These are phyloP conservation scores for Alviniconcha strummeri DNA, from an alignment of 2,888 invertebrate genomes.

Conservation along the genomic window DNA sequence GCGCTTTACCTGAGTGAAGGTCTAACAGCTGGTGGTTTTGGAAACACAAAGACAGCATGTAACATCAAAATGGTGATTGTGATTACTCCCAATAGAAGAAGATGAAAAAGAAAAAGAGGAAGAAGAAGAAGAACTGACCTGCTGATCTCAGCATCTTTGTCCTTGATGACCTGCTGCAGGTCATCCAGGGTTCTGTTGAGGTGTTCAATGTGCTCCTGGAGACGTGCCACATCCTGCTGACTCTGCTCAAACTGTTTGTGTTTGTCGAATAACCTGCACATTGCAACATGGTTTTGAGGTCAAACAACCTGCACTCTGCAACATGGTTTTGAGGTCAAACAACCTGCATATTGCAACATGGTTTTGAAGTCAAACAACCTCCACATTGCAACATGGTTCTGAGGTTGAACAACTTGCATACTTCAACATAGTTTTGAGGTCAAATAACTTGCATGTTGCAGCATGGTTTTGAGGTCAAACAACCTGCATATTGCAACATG, in stretches of 20 bases:
- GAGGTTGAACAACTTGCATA: background rate
- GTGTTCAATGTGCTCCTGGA: constrained; percentile 54
- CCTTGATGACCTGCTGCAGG: constrained; percentile 51
- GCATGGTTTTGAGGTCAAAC: too few species aligned
- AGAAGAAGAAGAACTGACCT: constrained; percentile 41
- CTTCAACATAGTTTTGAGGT: too few species aligned
- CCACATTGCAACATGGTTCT: background rate
- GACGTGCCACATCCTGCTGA: constrained; percentile 50
- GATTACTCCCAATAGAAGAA: too few species aligned
- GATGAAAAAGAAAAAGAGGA: too few species aligned
- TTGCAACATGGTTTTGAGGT: background rate
- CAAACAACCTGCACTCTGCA: background rate
- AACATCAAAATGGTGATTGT: too few species aligned
- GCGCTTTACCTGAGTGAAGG: too few species aligned
- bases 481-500: too few species aligned
- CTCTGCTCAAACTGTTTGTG: constrained; percentile 57
- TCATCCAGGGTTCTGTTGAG: constrained; percentile 49
- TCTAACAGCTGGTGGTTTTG: too few species aligned
- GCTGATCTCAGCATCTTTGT: constrained; percentile 53
- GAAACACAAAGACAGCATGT: too few species aligned
- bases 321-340: background rate
- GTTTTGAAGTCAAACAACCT: background rate
- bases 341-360: background rate
- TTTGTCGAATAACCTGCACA: background rate
- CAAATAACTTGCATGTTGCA: too few species aligned